phyloP scores from a whole-genome alignment of 2,113 vertebrate genomes.

The Cephalopterus ornatus region DNA sequence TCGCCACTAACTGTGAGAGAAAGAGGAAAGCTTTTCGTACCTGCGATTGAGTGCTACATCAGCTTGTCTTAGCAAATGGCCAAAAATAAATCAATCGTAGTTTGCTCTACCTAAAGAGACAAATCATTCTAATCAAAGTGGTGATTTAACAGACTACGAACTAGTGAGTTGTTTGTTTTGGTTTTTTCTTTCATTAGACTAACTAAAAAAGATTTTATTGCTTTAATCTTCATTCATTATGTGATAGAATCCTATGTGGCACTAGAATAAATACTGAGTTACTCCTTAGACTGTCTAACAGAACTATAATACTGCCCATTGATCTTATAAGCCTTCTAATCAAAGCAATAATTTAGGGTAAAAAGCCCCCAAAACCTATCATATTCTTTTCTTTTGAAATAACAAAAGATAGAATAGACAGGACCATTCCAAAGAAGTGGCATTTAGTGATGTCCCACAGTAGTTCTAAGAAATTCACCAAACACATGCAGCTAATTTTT shows the following conservation, averaged over 20 bases:
- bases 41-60: slow-evolving; percentile 11
- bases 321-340: background rate
- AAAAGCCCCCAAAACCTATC: accelerated
- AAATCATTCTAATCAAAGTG: slow-evolving; percentile 47
- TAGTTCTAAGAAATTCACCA: background rate
- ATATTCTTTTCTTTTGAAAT: background rate
- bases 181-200: background rate
- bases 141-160: background rate
- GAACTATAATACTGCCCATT: background rate
- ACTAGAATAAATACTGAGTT: background rate
- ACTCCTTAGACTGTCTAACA: background rate
- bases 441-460: background rate
- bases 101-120: slow-evolving; percentile 22
- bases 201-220: background rate
- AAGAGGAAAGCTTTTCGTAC: background rate
- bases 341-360: background rate
- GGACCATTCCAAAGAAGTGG: background rate
- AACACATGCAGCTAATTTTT: background rate
- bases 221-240: slow-evolving; percentile 16
- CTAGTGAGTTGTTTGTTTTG: background rate
- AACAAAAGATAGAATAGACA: background rate
- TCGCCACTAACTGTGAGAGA: background rate
- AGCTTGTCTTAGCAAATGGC: slow-evolving; percentile 32
- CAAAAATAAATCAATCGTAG: slow-evolving; percentile 36
- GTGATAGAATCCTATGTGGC: background rate